phyloP scores from a whole-genome alignment of 1,140 invertebrate species.

The Drosophila kanapiae region DNA sequence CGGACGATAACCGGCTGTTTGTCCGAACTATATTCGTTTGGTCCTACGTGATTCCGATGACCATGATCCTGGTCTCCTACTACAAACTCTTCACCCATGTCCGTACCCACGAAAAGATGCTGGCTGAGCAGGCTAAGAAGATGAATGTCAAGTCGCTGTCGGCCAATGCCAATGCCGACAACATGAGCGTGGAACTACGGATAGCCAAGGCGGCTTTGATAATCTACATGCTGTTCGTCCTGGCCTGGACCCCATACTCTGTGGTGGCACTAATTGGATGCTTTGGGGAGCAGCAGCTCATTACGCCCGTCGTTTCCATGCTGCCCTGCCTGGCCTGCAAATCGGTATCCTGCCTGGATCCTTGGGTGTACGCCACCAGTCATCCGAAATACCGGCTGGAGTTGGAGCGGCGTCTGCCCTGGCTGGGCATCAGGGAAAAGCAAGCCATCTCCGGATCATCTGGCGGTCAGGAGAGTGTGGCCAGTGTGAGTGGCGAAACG shows the following conservation, averaged over 20 bases:
- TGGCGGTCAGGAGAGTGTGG: slow-evolving; percentile 61
- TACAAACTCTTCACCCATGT: slow-evolving; percentile 89
- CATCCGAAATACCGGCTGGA: slow-evolving; percentile 91
- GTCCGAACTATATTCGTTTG: slow-evolving; percentile 89
- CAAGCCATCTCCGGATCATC: slow-evolving; percentile 37
- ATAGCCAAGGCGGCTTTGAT: slow-evolving; percentile 92
- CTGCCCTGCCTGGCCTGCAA: slow-evolving; percentile 90
- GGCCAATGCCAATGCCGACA: slow-evolving; percentile 89
- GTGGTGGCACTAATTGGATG: slow-evolving; percentile 90
- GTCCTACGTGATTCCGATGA: slow-evolving; percentile 90
- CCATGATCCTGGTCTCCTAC: slow-evolving; percentile 90
- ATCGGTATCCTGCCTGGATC: slow-evolving; percentile 91
- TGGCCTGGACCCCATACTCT: slow-evolving; percentile 91
- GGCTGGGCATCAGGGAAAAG: slow-evolving; percentile 89
- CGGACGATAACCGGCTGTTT: slow-evolving; percentile 89
- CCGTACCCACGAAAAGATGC: slow-evolving; percentile 91
- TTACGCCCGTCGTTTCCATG: slow-evolving; percentile 91
- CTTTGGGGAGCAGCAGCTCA: slow-evolving; percentile 89
- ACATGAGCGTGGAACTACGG: slow-evolving; percentile 89
- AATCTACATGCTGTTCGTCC: slow-evolving; percentile 91
- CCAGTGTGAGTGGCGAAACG: slow-evolving; percentile 71
- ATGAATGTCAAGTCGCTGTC: slow-evolving; percentile 93
- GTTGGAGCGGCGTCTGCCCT: slow-evolving; percentile 89
- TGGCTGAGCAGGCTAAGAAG: slow-evolving; percentile 92
- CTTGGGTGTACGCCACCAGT: slow-evolving; percentile 92